These are phyloP conservation scores for Fratercula arctica DNA, from an alignment of 2,797 vertebrate genomes.

Conservation along the genomic window DNA sequence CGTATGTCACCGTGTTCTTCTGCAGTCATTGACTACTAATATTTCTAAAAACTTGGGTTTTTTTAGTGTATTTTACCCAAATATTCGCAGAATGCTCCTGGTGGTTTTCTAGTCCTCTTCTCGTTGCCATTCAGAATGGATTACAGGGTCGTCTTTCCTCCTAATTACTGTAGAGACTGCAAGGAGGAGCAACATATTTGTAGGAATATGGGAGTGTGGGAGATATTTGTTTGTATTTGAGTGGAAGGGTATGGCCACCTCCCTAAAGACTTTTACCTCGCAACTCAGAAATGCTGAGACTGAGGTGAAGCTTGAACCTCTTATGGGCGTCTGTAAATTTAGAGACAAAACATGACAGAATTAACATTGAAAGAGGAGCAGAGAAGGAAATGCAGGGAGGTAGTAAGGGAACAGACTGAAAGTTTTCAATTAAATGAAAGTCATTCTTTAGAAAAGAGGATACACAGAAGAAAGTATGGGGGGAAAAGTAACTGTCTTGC, in stretches of 20 bases:
- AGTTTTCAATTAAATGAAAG: background rate
- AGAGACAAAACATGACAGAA: background rate
- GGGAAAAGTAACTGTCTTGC: background rate
- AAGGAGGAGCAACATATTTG: background rate
- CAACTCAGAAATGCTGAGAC: background rate
- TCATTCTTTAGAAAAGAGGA: background rate
- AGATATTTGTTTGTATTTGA: background rate
- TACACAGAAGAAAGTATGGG: background rate
- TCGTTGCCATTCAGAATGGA: background rate
- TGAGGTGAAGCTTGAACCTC: background rate
- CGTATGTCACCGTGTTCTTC: background rate
- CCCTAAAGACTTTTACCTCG: background rate
- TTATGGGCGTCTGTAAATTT: background rate
- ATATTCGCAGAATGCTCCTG: background rate
- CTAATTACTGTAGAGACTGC: background rate
- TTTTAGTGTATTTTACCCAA: background rate
- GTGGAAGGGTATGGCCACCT: background rate
- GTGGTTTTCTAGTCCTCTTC: background rate
- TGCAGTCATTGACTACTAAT: background rate
- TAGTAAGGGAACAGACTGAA: background rate
- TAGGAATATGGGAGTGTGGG: background rate
- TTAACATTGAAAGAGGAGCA: background rate
- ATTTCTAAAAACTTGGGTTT: background rate
- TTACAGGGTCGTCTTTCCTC: background rate
- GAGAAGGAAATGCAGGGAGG: background rate